These are phyloP conservation scores for Synanthedon andrenaeformis DNA, from an alignment of 2,888 invertebrate species.

Conservation along the genomic window DNA sequence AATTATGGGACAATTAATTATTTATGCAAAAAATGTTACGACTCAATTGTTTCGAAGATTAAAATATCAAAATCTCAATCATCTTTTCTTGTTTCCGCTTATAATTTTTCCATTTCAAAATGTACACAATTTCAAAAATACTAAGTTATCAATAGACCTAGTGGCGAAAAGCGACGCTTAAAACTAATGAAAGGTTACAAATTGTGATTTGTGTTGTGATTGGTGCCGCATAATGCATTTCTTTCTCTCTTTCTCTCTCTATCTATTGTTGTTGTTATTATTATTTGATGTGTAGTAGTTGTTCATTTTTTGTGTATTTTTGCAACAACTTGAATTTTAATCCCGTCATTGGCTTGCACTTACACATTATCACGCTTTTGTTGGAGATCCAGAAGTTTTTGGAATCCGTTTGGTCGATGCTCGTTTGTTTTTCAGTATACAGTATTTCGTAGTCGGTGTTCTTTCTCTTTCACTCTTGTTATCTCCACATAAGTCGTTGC, in stretches of 20 bases:
- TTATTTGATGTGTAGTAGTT: not conserved
- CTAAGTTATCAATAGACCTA: not conserved
- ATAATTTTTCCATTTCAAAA: too few species aligned
- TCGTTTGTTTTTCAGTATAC: constrained; percentile 33
- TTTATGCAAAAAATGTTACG: too few species aligned
- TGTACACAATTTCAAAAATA: too few species aligned
- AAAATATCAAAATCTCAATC: too few species aligned
- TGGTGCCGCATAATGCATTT: not conserved
- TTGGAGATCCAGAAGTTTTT: constrained; percentile 19
- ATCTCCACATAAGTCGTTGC: constrained; percentile 26
- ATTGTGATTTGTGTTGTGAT: not conserved
- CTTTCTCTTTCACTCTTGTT: constrained; percentile 63
- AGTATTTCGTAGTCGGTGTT: constrained; percentile 63
- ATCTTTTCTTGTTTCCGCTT: too few species aligned
- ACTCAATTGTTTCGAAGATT: too few species aligned
- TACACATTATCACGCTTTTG: constrained; percentile 49
- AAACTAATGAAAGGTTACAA: not conserved
- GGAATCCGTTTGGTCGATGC: constrained; percentile 27
- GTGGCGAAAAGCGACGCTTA: not conserved
- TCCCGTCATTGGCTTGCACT: constrained; percentile 63
- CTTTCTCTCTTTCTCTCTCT: too few species aligned
- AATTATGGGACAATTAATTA: too few species aligned
- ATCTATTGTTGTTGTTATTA: not conserved
- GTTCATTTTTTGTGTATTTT: not conserved
- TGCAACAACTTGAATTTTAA: constrained; percentile 4